Base-by-base conservation (phyloP, 2,888 invertebrate genomes). In the Troilus luridus region DNA sequence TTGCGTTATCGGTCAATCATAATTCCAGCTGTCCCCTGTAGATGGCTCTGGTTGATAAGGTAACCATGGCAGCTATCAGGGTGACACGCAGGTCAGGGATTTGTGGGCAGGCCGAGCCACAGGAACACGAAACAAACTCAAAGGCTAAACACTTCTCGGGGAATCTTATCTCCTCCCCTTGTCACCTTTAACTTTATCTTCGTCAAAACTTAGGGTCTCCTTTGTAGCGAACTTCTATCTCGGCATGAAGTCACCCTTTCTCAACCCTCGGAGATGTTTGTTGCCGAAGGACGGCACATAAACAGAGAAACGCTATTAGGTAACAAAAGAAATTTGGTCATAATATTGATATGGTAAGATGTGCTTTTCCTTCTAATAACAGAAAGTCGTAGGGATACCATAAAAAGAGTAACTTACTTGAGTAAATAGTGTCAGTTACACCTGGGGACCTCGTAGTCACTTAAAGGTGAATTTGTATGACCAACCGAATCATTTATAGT, bases 81-180 rank as follows among this genome's bases (percentile, higher is more conserved):
- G 81, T 85, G 85, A 72, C 72, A 72, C 72, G 72, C 72, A 72
- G 72, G 72, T 72, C 72, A 72, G 72, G 72, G 72, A 72, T 72
- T 72, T 72, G 72, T 72, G 72, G 72, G 27, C 72, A 72, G 72
- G 72, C 72, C 72, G 12, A 41, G 27, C 7, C 72, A 24, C 27
- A 72, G 72, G 27, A 72, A 72, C 72, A 72, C 72, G 72, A 72
- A 72, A 72, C 72, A 72, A 72, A 72, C 72, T 72, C 27, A 72
- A 72, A 72, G 72, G 72, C 72, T 72, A 72, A 72, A 72, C 72
- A 72, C 72, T 72, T 72, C 72, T 72, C 72, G 7, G 27, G 72
- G 17, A 27, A 72, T 72, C 72, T 72, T 72, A 72, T 72, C 72
- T 72, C 7, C 27, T 7, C 14, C 72, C 72, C 3, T 27, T 72